Conservation (phyloP, 30 jellyfish, hydroid and myxozoan species). For the Mastigias papua region DNA sequence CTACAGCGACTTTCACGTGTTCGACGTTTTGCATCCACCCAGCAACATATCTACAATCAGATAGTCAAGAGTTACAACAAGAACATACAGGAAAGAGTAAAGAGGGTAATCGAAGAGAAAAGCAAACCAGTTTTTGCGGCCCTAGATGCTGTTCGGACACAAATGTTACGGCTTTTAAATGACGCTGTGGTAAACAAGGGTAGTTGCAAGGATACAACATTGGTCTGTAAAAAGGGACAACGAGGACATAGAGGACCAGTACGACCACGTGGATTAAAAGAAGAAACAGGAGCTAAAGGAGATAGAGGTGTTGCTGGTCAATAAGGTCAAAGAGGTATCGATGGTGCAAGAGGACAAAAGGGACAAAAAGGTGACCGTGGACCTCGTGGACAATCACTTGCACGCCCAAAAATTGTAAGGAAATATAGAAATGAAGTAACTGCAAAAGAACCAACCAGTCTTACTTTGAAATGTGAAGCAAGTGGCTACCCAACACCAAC, state of each 20-base stretch:
- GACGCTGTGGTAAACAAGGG: neutral
- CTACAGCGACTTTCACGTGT: neutral
- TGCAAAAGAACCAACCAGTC: constrained; percentile 6
- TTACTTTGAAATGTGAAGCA: constrained; percentile 27
- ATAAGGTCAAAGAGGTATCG: neutral
- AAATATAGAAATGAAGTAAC: neutral
- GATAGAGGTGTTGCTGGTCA: neutral
- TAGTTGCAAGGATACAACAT: constrained; percentile 3
- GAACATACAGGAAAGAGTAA: neutral
- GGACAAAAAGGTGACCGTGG: constrained; percentile 49
- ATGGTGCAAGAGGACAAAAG: constrained; percentile 15
- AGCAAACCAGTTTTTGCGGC: neutral
- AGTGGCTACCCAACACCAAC: constrained; percentile 29
- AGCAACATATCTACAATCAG: neutral
- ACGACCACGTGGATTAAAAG: constrained; percentile 9
- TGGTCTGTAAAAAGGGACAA: constrained; percentile 20
- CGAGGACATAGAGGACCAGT: constrained; percentile 26
- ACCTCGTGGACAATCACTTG: constrained; percentile 15
- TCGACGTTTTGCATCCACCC: neutral
- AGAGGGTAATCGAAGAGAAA: neutral
- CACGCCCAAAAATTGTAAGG: constrained; percentile 7
- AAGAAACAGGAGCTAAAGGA: constrained; percentile 7
- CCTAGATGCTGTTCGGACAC: neutral
- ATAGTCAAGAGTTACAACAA: neutral
- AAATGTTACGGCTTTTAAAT: neutral